Evolutionary conservation across 2,797 vertebrate genomes (phyloP), one percentile per base, ranked within the genome.

Genomic region (Gobio occitaniae): DNA sequence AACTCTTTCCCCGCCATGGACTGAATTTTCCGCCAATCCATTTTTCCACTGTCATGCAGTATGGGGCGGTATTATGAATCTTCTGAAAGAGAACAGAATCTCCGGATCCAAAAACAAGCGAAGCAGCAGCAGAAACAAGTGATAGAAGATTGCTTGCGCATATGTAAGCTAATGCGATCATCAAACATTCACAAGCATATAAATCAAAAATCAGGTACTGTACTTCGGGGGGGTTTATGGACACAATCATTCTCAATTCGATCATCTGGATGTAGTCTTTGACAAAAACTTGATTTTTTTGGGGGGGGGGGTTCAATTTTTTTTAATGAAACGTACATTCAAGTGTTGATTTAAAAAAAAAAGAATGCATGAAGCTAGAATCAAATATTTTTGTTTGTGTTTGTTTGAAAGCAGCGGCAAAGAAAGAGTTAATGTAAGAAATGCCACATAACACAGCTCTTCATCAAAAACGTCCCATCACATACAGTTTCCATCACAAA

Each of bases 361-460:
- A 56, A 48, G 11, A 48, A 48, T 10, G 21, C 19, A 56, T 56
- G 19, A 56, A 56, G 19, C 54, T 21, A 21, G 7, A 56, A 9
- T 21, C 9, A 17, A 52, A 52, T 52, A 3, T 21, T 56, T 56
- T 56, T 21, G 38, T 38, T 38, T 38, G 36, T 52, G 50, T 52
- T 52, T 52, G 15, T 52, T 52, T 52, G 16, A 52, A 52, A 52
- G 50, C 50, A 52, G 16, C 16, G 50, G 36, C 4, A 38, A 38
- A 4, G 36, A 38, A 44, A 44, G 41, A 47, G 44, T 47, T 4
- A 84, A 89, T 82, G 68, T 66, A 38, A 70, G 4, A 19, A 63
- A 90, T 12, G 87, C 86, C 88, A 70, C 86, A 84, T 71, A 25
- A 48, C 38, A 41, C 38, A 41, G 38, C 38, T 41, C 38, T 41